phyloP scores from a whole-genome alignment of 2,888 invertebrate genomes.

The Biston betularia region DNA sequence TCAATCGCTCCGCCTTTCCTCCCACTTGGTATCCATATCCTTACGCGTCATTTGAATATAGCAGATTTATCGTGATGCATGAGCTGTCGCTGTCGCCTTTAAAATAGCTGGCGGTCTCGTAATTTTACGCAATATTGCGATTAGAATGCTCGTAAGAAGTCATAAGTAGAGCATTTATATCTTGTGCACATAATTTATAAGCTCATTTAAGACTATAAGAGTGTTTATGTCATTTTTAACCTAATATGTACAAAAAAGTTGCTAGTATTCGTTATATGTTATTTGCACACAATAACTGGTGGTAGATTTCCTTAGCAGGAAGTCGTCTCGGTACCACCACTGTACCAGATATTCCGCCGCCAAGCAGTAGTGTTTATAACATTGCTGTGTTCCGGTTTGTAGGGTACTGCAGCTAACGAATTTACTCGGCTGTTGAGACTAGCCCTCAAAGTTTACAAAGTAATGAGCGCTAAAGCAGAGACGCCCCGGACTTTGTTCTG shows the following conservation, averaged over 20 bases:
- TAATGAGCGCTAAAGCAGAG: too few species aligned
- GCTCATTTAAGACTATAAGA: background rate
- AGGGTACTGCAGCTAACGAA: too few species aligned
- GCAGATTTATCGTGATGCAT: slow-evolving; percentile 41
- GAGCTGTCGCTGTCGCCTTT: slow-evolving; percentile 40
- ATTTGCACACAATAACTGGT: background rate
- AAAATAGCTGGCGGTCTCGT: slow-evolving; percentile 28
- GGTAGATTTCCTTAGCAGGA: background rate
- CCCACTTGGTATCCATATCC: slow-evolving; percentile 29
- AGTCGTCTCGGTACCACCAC: too few species aligned
- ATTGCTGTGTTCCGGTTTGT: too few species aligned
- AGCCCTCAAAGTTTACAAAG: too few species aligned
- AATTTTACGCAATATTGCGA: slow-evolving; percentile 49
- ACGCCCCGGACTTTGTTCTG: too few species aligned
- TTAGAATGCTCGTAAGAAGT: background rate
- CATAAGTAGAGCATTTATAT: slow-evolving; percentile 26
- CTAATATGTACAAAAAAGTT: background rate
- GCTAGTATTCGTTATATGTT: background rate
- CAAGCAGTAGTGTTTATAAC: too few species aligned
- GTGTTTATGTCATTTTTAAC: slow-evolving; percentile 8
- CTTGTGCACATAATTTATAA: slow-evolving; percentile 5
- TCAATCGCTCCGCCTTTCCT: slow-evolving; percentile 25
- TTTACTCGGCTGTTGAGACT: too few species aligned
- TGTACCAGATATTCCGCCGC: too few species aligned
- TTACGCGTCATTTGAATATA: slow-evolving; percentile 26